A percentile compares a stretch with the other conserved stretches of the same genome.
phyloP scores from a whole-genome alignment of 2,888 invertebrate genomes.

The Tachystola acroxantha region DNA sequence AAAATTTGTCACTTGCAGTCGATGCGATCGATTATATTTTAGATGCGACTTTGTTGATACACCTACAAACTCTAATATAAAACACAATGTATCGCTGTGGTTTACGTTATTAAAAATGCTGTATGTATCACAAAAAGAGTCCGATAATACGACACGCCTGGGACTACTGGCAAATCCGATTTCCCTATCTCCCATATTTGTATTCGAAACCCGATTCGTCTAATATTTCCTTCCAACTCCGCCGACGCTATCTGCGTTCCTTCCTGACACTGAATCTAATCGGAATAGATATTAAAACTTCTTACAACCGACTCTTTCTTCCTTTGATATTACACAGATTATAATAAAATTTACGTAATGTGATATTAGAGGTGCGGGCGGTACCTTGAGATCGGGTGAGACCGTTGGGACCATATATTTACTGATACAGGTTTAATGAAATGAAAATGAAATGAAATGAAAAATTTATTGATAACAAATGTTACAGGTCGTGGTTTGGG shows the following conservation, averaged over 20 bases:
- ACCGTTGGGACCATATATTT: too few species aligned
- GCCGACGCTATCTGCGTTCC: constrained; percentile 70
- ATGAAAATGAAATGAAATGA: too few species aligned
- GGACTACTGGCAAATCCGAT: constrained; percentile 70
- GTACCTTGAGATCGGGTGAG: too few species aligned
- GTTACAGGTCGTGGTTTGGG: too few species aligned
- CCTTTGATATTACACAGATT: constrained; percentile 40
- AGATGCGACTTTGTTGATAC: too few species aligned
- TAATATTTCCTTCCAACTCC: constrained; percentile 75
- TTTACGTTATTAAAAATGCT: constrained; percentile 54
- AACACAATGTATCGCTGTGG: neutral
- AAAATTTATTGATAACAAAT: too few species aligned
- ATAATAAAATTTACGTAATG: constrained; percentile 19
- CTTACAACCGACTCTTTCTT: constrained; percentile 55
- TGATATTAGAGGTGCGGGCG: too few species aligned
- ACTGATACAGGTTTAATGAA: too few species aligned
- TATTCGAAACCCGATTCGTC: constrained; percentile 74
- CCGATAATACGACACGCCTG: constrained; percentile 71
- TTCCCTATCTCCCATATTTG: constrained; percentile 77
- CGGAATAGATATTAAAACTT: constrained; percentile 79
- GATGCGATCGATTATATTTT: too few species aligned
- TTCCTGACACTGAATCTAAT: constrained; percentile 78
- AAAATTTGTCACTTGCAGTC: too few species aligned
- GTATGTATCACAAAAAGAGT: constrained; percentile 64
- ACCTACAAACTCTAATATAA: too few species aligned